phyloP scores from a whole-genome alignment of 2,797 vertebrate genomes.

The Liparis tanakae region DNA sequence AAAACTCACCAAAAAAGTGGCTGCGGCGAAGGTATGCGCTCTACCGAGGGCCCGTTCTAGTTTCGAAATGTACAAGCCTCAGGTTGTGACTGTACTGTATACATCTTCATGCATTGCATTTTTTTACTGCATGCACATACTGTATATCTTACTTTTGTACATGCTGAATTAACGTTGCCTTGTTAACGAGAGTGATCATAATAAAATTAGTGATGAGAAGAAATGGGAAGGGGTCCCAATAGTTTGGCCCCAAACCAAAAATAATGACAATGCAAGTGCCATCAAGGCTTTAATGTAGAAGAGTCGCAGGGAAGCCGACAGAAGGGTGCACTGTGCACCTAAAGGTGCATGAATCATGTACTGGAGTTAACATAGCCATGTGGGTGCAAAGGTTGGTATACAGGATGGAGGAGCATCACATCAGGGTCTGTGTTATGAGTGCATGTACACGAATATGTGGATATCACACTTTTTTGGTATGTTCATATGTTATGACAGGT shows the following conservation, averaged over 20 bases:
- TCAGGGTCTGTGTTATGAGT: not conserved
- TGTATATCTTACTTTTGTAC: not conserved
- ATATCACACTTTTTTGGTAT: not conserved
- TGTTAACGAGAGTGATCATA: not conserved
- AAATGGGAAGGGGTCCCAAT: not conserved
- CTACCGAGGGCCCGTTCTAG: no score
- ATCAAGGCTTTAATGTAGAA: constrained; percentile 11
- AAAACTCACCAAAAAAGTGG: no score
- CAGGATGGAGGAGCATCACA: not conserved
- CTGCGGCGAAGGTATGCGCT: no score
- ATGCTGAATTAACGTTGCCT: not conserved
- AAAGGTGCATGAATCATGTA: not conserved
- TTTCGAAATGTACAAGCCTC: not conserved
- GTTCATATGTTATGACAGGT: constrained; percentile 6
- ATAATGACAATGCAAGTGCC: constrained; percentile 6
- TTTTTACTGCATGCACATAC: not conserved
- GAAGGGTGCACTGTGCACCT: not conserved
- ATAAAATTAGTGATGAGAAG: not conserved
- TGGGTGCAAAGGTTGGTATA: not conserved
- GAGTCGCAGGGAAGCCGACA: constrained; percentile 5
- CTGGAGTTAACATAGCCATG: no score
- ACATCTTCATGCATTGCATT: not conserved
- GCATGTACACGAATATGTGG: not conserved
- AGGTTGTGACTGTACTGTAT: no score
- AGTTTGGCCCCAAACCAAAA: not conserved